These are phyloP conservation scores for Coecobrya sp. DNA, from an alignment of 2,888 invertebrate genomes.

Conservation along the genomic window DNA sequence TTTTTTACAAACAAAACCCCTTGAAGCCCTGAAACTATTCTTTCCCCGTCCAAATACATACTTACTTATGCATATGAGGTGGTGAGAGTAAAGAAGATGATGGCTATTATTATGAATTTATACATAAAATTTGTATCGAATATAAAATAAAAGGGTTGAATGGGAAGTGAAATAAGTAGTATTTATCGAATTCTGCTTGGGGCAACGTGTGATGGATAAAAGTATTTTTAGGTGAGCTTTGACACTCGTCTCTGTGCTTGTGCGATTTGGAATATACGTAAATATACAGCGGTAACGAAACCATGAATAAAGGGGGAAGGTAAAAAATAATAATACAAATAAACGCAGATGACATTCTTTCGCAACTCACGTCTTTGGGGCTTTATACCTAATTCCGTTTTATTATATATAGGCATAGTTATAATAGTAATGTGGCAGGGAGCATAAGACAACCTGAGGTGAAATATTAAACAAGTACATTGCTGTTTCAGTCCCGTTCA, in stretches of 20 bases:
- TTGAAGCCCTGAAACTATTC: conserved; percentile 29
- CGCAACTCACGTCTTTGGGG: conserved; percentile 15
- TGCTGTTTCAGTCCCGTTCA: conserved; percentile 58
- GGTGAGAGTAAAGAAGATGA: conserved; percentile 42
- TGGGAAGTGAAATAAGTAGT: conserved; percentile 46
- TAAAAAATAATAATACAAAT: conserved; percentile 49
- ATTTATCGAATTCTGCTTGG: conserved; percentile 76
- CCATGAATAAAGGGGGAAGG: conserved; percentile 15
- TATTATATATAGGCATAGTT: background rate
- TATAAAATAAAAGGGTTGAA: conserved; percentile 63
- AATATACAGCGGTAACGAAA: background rate
- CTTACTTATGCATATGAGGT: conserved; percentile 70
- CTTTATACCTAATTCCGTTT: background rate
- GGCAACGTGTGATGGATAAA: conserved; percentile 64
- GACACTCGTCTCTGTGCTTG: conserved; percentile 52
- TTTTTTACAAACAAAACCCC: conserved; percentile 39
- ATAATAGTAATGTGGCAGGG: background rate
- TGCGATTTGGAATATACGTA: background rate
- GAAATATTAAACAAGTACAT: conserved; percentile 60
- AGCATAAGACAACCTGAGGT: conserved; percentile 70
- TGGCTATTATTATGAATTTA: conserved; percentile 52
- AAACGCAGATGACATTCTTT: conserved; percentile 67
- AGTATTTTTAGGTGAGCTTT: conserved; percentile 57
- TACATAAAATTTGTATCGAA: conserved; percentile 39
- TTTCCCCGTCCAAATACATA: conserved; percentile 14